Conservation (phyloP, 2,888 invertebrate species). For the Parascotia fuliginaria region DNA sequence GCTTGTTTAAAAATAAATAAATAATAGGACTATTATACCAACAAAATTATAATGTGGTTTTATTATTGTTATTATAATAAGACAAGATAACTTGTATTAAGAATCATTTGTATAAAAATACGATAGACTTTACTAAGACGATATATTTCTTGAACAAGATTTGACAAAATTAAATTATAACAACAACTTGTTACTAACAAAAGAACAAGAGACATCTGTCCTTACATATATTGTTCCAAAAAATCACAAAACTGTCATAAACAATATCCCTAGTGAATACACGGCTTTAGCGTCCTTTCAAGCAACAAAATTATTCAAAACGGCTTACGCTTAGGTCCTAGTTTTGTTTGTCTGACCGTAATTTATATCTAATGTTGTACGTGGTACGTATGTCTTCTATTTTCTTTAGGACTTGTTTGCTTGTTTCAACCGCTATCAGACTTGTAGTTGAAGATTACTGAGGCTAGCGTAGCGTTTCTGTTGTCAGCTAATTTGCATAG, state of each 20-base stretch:
- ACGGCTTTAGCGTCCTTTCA: slow-evolving; percentile 9
- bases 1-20: too few relatives aligned
- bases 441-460: slow-evolving; percentile 35
- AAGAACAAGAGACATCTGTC: neutral
- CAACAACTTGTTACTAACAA: neutral
- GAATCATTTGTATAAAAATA: too few relatives aligned
- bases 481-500: too few relatives aligned
- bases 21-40: too few relatives aligned
- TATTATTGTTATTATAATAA: too few relatives aligned
- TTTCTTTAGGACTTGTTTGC: slow-evolving; percentile 39
- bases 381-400: slow-evolving; percentile 34
- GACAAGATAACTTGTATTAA: too few relatives aligned
- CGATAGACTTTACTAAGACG: too few relatives aligned
- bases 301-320: slow-evolving; percentile 44
- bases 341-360: slow-evolving; percentile 45
- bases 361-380: slow-evolving; percentile 32
- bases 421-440: slow-evolving; percentile 31
- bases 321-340: slow-evolving; percentile 29
- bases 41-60: too few relatives aligned
- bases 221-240: neutral
- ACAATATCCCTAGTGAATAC: slow-evolving; percentile 3
- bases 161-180: neutral
- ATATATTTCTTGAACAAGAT: too few relatives aligned
- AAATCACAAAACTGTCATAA: slow-evolving; percentile 11
- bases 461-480: too few relatives aligned